Conservation (phyloP, 2,888 invertebrate genomes). For the Oxytorus armatus region DNA sequence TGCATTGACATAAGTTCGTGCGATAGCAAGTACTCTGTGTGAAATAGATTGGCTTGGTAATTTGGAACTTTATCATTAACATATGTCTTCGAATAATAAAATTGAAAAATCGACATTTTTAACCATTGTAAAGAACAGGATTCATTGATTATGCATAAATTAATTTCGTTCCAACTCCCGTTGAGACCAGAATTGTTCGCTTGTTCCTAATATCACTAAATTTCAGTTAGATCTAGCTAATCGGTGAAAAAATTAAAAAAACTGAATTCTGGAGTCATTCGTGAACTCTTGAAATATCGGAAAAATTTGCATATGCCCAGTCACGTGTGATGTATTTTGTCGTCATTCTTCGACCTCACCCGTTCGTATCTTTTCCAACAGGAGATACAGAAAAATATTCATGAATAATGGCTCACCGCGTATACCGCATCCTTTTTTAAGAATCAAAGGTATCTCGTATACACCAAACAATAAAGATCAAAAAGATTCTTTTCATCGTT, state of each 20-base stretch:
- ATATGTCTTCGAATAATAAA: too few species aligned
- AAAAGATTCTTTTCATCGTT: slow-evolving; percentile 51
- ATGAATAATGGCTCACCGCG: background rate
- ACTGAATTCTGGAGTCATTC: too few species aligned
- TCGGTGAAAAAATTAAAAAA: background rate
- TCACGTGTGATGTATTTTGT: background rate
- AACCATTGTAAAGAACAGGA: too few species aligned
- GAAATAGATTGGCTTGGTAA: too few species aligned
- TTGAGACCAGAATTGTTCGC: background rate
- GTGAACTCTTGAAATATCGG: too few species aligned
- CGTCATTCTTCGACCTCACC: background rate
- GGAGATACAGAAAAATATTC: background rate
- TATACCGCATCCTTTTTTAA: background rate
- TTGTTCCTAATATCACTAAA: background rate
- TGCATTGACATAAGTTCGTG: too few species aligned
- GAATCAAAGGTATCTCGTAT: slow-evolving; percentile 5
- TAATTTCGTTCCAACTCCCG: background rate
- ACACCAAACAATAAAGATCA: slow-evolving; percentile 50
- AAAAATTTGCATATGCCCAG: background rate
- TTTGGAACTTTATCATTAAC: too few species aligned
- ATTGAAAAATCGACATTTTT: too few species aligned
- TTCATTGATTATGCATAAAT: too few species aligned
- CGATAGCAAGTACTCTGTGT: too few species aligned
- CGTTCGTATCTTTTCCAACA: background rate
- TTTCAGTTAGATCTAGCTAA: background rate